Evolutionary conservation across 2,888 invertebrate species (phyloP).

Genomic region (Trypoxylon attenuatum): DNA sequence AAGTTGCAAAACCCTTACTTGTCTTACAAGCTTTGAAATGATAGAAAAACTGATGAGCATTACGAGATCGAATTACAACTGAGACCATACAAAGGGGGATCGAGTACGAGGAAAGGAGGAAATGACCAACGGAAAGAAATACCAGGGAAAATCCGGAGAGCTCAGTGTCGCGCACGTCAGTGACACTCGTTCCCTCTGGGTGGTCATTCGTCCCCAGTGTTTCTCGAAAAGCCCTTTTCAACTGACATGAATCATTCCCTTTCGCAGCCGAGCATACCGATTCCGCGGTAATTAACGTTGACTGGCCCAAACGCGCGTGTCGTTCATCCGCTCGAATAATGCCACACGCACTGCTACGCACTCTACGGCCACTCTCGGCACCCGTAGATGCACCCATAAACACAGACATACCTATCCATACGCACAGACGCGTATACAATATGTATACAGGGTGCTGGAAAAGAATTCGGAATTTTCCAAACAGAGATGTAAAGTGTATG

Average conservation of each 20-base stretch:
- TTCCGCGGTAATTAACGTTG: slow-evolving; percentile 56
- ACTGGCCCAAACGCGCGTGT: slow-evolving; percentile 44
- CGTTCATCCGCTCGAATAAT: slow-evolving; percentile 39
- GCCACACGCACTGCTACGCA: background rate
- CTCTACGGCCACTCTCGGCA: too few relatives aligned
- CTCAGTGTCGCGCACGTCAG: slow-evolving; percentile 24
- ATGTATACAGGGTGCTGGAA: too few relatives aligned
- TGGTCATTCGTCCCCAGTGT: background rate
- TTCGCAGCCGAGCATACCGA: slow-evolving; percentile 32
- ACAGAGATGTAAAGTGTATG: too few relatives aligned
- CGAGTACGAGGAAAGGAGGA: background rate
- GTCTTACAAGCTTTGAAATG: too few relatives aligned
- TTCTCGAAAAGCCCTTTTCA: slow-evolving; percentile 32
- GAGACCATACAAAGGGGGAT: background rate
- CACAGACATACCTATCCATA: background rate
- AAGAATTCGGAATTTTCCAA: background rate
- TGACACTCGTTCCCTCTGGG: slow-evolving; percentile 3
- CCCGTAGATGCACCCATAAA: background rate
- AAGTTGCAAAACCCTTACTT: too few relatives aligned
- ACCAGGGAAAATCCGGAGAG: slow-evolving; percentile 11
- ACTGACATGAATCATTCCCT: slow-evolving; percentile 51
- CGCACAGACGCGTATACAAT: background rate
- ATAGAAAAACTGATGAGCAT: too few relatives aligned
- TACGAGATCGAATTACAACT: background rate
- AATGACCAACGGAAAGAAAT: slow-evolving; percentile 30